Conservation (phyloP, 2,888 invertebrate genomes). For the Theodoxus fluviatilis region DNA sequence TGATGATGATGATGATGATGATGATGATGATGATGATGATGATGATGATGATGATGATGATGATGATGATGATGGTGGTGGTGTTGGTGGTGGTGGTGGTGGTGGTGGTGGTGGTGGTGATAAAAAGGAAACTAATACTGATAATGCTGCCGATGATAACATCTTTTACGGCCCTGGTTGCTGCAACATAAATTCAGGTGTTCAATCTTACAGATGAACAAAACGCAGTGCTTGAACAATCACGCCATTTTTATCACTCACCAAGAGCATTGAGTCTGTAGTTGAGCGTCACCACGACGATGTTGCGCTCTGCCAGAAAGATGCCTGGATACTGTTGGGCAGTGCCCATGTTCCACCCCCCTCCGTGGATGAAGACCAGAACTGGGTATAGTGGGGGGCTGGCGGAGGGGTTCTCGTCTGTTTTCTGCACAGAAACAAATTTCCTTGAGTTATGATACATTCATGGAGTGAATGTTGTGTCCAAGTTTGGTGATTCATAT, state of each 20-base stretch:
- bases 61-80: too few species aligned
- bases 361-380: conserved; percentile 70
- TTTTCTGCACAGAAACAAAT: conserved; percentile 42
- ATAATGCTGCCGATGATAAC: too few species aligned
- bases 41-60: too few species aligned
- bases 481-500: too few species aligned
- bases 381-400: conserved; percentile 65
- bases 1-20: too few species aligned
- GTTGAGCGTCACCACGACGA: conserved; percentile 70
- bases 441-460: neutral
- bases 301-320: conserved; percentile 67
- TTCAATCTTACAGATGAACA: neutral
- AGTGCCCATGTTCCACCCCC: conserved; percentile 68
- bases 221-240: neutral
- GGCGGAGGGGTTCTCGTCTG: conserved; percentile 42
- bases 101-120: too few species aligned
- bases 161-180: too few species aligned
- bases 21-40: too few species aligned
- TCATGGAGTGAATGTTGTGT: too few species aligned
- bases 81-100: too few species aligned
- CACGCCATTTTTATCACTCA: conserved; percentile 36
- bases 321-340: conserved; percentile 68
- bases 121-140: too few species aligned
- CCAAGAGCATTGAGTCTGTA: conserved; percentile 70
- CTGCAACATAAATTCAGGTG: neutral